A percentile compares a stretch with the other conserved stretches of the same genome.
phyloP scores from a whole-genome alignment of 2,888 invertebrate genomes.

The Lottia scabra region DNA sequence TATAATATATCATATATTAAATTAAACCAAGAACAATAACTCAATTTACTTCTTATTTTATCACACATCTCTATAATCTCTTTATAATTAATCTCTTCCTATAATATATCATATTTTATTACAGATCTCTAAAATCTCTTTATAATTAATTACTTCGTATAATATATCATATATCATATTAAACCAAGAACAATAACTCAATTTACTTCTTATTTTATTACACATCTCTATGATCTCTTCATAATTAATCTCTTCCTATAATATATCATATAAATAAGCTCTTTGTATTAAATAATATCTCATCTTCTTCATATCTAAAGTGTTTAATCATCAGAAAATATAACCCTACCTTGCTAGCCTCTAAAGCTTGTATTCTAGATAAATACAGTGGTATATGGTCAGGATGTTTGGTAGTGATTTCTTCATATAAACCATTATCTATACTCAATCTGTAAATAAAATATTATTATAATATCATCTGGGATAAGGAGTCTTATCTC shows the following conservation, averaged over 20 bases:
- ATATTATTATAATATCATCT: neutral
- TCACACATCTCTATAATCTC: slow-evolving; percentile 68
- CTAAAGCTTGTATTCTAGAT: slow-evolving; percentile 83
- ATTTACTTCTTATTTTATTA: slow-evolving; percentile 78
- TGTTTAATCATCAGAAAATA: slow-evolving; percentile 54
- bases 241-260: slow-evolving; percentile 51
- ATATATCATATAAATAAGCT: slow-evolving; percentile 13
- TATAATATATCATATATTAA: neutral
- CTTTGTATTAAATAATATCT: too few relatives aligned
- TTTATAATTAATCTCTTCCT: slow-evolving; percentile 31
- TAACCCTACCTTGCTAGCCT: slow-evolving; percentile 69
- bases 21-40: slow-evolving; percentile 13
- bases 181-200: slow-evolving; percentile 74
- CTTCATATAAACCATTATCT: slow-evolving; percentile 77
- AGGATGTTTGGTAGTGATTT: slow-evolving; percentile 76
- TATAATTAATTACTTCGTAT: slow-evolving; percentile 38
- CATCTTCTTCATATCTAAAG: too few relatives aligned
- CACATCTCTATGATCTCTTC: slow-evolving; percentile 74
- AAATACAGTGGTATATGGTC: slow-evolving; percentile 83
- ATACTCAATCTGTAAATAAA: slow-evolving; percentile 46
- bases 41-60: slow-evolving; percentile 74
- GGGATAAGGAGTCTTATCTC: too few relatives aligned
- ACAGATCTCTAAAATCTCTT: too few relatives aligned
- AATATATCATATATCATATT: slow-evolving; percentile 25
- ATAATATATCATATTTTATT: slow-evolving; percentile 69